Conservation (phyloP, 2,113 vertebrate species). For the Microcebus murinus region DNA sequence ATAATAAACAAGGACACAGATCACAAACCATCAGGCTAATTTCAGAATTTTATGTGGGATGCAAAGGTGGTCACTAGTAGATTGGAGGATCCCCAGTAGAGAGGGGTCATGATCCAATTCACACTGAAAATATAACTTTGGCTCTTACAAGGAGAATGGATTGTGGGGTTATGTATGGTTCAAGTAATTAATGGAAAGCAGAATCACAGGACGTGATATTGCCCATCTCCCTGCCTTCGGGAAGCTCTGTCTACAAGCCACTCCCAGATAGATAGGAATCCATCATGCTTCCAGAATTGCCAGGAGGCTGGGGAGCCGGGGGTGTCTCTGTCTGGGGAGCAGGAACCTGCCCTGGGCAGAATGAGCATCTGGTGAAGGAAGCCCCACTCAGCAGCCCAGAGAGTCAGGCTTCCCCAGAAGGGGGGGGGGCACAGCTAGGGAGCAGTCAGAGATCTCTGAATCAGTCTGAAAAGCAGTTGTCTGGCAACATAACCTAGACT, state of each 20-base stretch:
- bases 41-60: conserved; percentile 28
- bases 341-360: background rate
- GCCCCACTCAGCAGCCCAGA: background rate
- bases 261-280: background rate
- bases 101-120: background rate
- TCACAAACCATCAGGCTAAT: background rate
- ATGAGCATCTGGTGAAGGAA: background rate
- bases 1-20: background rate
- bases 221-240: background rate
- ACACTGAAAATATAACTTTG: background rate
- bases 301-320: background rate
- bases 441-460: background rate
- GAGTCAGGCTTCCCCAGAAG: background rate
- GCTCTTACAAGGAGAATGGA: background rate
- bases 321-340: background rate
- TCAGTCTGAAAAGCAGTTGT: conserved; percentile 15
- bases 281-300: background rate
- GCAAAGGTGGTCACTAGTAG: background rate
- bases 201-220: background rate
- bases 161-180: background rate
- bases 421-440: background rate
- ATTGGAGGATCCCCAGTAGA: background rate
- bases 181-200: background rate
- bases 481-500: background rate
- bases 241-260: background rate